Evolutionary conservation across 2,797 vertebrate species (phyloP), one percentile per base, ranked within the genome.

Genomic region (Thunnus albacares): DNA sequence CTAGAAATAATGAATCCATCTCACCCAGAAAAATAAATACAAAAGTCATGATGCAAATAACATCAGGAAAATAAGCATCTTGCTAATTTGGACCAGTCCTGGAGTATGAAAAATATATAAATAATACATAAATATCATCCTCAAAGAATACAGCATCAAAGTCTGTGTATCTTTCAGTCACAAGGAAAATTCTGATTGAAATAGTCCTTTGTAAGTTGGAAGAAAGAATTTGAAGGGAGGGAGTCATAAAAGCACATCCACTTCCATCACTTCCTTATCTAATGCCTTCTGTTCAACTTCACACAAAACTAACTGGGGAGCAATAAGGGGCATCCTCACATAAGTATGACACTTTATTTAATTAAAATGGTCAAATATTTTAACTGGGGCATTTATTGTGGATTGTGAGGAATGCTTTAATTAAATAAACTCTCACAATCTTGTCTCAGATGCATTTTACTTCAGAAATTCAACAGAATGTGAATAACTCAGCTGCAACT

Each of bases 171-270:
- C 66, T 90, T 90, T 89, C 82, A 81, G 79, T 85, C 65, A 85
- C 61, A 92, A 92, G 83, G 82, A 86, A 91, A 77, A 81, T 79
- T 76, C 77, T 89, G 90, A 93, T 92, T 93, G 86, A 94, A 94
- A 90, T 68, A 53, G 64, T 69, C 63, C 81, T 92, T 93, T 95
- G 86, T 88, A 73, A 81, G 75, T 81, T 63, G 81, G 83, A 83
- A 89, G 83, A 90, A 85, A 89, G 87, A 90, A 62, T 57, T 28
- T 62, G 73, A 90, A 81, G 80, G 59, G 78, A 83, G 38, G 41
- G 33, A 79, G 75, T 75, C 81, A 82, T 81, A 80, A 85, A 91
- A 89, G 80, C 78, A 80, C 71, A 76, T 76, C 80, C 76, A 67
- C 70, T 65, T 63, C 66, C 74, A 80, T 78, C 66, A 52, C 63